A percentile compares a stretch with the other conserved stretches of the same genome.
phyloP scores from a whole-genome alignment of 2,797 vertebrate genomes.

The Gobio occitaniae region DNA sequence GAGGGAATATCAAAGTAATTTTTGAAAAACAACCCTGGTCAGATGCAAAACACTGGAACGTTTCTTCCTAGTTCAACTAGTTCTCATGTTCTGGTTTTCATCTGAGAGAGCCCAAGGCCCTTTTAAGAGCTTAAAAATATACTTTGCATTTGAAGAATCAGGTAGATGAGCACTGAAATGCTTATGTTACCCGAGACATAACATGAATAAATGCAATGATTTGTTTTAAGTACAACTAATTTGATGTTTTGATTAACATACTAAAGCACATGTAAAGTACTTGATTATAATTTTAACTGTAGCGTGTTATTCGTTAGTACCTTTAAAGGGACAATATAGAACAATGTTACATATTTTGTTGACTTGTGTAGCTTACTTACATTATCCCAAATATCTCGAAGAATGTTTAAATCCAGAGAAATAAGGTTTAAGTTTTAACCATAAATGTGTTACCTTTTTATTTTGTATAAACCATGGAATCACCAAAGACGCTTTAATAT shows the following conservation, averaged over 20 bases:
- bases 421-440: too few relatives aligned
- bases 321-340: neutral
- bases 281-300: neutral
- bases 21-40: conserved; percentile 31
- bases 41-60: conserved; percentile 3
- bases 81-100: neutral
- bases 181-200: neutral
- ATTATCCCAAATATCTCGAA: too few relatives aligned
- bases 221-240: neutral
- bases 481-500: too few relatives aligned
- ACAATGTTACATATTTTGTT: too few relatives aligned
- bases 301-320: neutral
- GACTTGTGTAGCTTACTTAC: too few relatives aligned
- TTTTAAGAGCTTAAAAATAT: neutral
- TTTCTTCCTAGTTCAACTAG: neutral
- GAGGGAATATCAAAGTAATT: conserved; percentile 42
- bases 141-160: neutral
- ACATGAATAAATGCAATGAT: too few relatives aligned
- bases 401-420: too few relatives aligned
- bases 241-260: neutral
- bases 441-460: too few relatives aligned
- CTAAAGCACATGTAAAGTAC: neutral
- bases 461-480: too few relatives aligned
- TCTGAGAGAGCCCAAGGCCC: neutral
- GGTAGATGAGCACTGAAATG: neutral